Evolutionary conservation across 2,888 invertebrate genomes (phyloP), one percentile per base, ranked within the genome.

Genomic region (Agrypnus murinus): DNA sequence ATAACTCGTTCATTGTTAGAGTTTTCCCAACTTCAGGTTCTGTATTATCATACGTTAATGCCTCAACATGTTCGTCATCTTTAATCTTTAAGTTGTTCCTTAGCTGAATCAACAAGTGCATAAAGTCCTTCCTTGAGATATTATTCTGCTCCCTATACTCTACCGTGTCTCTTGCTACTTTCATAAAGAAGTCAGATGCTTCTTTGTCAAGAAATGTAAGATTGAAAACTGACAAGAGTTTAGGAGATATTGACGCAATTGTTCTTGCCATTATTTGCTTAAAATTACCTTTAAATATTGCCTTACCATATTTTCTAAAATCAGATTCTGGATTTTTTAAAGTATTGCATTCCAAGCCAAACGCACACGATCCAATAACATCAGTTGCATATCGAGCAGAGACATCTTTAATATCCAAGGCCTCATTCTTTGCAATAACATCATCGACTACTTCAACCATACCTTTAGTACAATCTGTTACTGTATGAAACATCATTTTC

Each of bases 401-500:
- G 6, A 73, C 46, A 8, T 78, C 78, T 50, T 77, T 77, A 38
- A 77, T 64, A 72, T 80, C 82, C 3, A 75, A 15, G 1, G 17
- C 32, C 53, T 68, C 50, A 0, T 40, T 36, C 8, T 31, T 19
- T 32, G 45, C 53, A 7, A 57, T 40, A 14, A 65, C 7, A 14
- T 57, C 15, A 1, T 79, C 74, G 10, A 82, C 50, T 31, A 80
- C 75, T 0, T 72, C 57, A 2, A 70, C 68, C 15, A 84, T 76
- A 25, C 79, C 77, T 19, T 78, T 55, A 1, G 82, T 81, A 34
- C 83, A 85, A 19, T 84, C 82, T 17, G 82, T 69, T 77, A 87
- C 83, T 8, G 86, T 80, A 0, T 83, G 81, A 25, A 86, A 84
- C 87, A 88, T 87, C 53, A 80, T 81, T 75, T 85, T 87, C 72